These are phyloP conservation scores for Scaptomyza polygonia DNA, from an alignment of 2,888 invertebrate species.

Conservation along the genomic window DNA sequence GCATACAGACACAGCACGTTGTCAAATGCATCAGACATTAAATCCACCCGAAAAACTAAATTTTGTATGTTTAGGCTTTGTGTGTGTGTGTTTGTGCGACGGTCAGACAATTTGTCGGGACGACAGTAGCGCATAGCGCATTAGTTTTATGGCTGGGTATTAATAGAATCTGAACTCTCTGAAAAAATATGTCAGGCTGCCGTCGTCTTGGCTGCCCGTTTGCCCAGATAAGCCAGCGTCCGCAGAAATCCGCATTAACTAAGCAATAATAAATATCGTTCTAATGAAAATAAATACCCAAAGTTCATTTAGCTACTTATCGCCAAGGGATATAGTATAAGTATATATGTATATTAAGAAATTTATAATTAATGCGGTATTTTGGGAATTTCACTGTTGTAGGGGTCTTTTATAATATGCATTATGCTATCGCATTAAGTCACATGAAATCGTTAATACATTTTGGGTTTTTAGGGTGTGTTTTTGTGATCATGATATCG, in stretches of 20 bases:
- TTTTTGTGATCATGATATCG: conserved; percentile 18
- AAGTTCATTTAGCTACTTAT: conserved; percentile 48
- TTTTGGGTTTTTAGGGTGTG: conserved; percentile 34
- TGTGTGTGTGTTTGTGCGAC: not conserved
- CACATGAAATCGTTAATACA: conserved; percentile 9
- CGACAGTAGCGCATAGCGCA: conserved; percentile 45
- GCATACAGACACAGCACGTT: conserved; percentile 23
- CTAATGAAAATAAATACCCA: conserved; percentile 60
- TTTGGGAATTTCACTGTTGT: conserved; percentile 3
- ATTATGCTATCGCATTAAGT: conserved; percentile 47
- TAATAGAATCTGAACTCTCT: conserved; percentile 51
- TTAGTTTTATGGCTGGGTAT: conserved; percentile 63
- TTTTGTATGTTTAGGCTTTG: conserved; percentile 1
- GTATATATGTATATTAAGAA: not conserved
- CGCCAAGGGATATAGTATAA: conserved; percentile 1
- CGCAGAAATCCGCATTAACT: conserved; percentile 32
- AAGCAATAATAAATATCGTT: conserved; percentile 67
- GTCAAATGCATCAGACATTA: conserved; percentile 21
- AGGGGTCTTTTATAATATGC: conserved; percentile 24
- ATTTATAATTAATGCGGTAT: conserved; percentile 2
- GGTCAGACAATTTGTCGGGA: conserved; percentile 59
- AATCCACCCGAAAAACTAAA: conserved; percentile 33
- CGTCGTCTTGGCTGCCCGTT: conserved; percentile 30
- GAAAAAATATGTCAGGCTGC: conserved; percentile 31
- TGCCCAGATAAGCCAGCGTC: conserved; percentile 62